phyloP scores from a whole-genome alignment of 2,113 vertebrate genomes.

The Ramphastos sulfuratus region DNA sequence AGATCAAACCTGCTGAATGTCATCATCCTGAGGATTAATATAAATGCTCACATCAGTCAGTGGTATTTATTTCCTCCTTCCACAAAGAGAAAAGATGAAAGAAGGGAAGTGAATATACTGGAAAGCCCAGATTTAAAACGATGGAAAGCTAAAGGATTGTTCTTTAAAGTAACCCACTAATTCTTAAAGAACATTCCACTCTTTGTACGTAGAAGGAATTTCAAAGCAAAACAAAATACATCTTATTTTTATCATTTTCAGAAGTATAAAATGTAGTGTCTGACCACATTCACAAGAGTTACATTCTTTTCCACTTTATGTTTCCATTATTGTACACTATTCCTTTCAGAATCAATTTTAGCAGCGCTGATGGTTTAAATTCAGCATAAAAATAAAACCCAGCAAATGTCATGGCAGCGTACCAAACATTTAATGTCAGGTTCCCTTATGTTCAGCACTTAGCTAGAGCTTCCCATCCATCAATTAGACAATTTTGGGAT shows the following conservation, averaged over 20 bases:
- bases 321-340: slow-evolving; percentile 32
- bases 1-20: neutral
- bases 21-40: slow-evolving; percentile 1
- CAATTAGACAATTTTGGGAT: slow-evolving; percentile 61
- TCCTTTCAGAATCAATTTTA: slow-evolving; percentile 62
- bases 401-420: slow-evolving; percentile 72
- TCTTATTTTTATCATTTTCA: slow-evolving; percentile 29
- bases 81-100: slow-evolving; percentile 3
- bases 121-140: neutral
- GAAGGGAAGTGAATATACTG: neutral
- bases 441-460: slow-evolving; percentile 72
- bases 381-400: slow-evolving; percentile 71
- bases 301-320: slow-evolving; percentile 30
- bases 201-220: neutral
- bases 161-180: slow-evolving; percentile 13
- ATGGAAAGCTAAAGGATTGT: neutral
- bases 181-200: slow-evolving; percentile 26
- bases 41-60: neutral
- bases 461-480: slow-evolving; percentile 48
- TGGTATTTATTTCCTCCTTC: slow-evolving; percentile 12
- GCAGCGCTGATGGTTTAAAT: slow-evolving; percentile 56
- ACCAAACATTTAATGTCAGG: slow-evolving; percentile 74
- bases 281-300: slow-evolving; percentile 13
- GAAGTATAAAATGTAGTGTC: slow-evolving; percentile 1
- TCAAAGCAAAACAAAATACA: slow-evolving; percentile 41